phyloP scores from a whole-genome alignment of 2,113 vertebrate genomes.

The Arenaria interpres region DNA sequence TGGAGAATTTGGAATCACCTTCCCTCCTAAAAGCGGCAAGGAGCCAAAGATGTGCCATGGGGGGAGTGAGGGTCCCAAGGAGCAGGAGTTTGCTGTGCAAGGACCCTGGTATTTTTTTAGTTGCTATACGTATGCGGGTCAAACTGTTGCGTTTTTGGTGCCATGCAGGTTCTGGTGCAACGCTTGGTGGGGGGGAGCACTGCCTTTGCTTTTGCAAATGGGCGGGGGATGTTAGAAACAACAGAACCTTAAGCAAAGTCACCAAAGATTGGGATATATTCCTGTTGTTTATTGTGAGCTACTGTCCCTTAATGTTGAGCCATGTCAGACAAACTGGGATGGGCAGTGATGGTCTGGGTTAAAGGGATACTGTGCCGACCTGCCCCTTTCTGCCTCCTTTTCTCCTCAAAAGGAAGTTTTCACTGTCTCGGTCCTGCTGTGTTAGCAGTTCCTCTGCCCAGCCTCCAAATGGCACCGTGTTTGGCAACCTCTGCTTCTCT shows the following conservation, averaged over 20 bases:
- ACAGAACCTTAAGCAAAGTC: neutral
- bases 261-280: neutral
- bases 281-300: neutral
- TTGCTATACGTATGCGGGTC: fast-evolving
- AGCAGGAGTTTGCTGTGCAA: neutral
- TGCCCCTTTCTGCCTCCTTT: neutral
- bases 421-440: fast-evolving
- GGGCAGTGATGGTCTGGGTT: neutral
- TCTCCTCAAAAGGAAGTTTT: neutral
- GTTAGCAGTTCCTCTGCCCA: neutral
- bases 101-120: neutral
- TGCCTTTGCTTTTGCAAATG: neutral
- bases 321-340: neutral
- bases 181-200: neutral
- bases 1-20: neutral
- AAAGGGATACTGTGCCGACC: neutral
- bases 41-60: neutral
- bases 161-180: neutral
- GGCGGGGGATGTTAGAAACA: neutral
- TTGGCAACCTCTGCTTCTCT: neutral
- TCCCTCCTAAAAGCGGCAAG: neutral
- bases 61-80: neutral
- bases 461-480: neutral
- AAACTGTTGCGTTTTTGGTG: neutral
- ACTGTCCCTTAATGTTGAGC: neutral